A percentile compares a stretch with the other conserved stretches of the same genome.
Conservation (phyloP, 2,797 vertebrate genomes). For the Eulemur rubriventer region DNA sequence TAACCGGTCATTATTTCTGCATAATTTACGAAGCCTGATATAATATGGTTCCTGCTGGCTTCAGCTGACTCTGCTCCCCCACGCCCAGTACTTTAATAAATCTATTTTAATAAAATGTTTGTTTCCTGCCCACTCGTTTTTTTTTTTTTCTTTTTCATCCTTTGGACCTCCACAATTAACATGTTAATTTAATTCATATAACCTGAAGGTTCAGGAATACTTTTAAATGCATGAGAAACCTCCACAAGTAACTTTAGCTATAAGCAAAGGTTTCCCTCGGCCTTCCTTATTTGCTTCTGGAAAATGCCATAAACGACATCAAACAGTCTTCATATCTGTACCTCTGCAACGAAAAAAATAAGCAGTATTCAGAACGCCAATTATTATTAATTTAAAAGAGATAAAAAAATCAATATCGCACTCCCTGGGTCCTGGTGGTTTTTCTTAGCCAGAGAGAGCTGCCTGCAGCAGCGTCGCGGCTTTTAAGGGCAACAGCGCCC, state of each 20-base stretch:
- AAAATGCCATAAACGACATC: conserved; percentile 1
- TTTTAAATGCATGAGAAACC: neutral
- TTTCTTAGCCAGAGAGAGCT: neutral
- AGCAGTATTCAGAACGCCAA: conserved; percentile 52
- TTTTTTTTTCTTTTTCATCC: neutral
- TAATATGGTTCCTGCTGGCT: neutral
- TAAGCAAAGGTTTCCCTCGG: neutral
- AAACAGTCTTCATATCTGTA: conserved; percentile 49
- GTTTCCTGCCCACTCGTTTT: neutral
- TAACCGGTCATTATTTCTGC: neutral
- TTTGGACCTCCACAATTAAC: neutral
- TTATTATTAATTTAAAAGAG: conserved; percentile 69
- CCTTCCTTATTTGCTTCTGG: neutral
- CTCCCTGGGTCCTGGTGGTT: conserved; percentile 28
- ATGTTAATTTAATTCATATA: neutral
- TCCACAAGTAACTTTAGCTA: neutral
- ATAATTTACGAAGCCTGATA: neutral
- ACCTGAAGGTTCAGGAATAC: neutral
- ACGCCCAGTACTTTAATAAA: neutral
- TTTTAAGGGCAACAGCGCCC: conserved; percentile 60
- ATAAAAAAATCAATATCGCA: conserved; percentile 60
- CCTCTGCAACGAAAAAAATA: conserved; percentile 45
- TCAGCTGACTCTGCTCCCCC: neutral
- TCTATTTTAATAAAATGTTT: neutral
- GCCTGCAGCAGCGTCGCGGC: rapidly evolving